Conservation (phyloP, 2,113 vertebrate species). For the Gnathonemus longibarbis region DNA sequence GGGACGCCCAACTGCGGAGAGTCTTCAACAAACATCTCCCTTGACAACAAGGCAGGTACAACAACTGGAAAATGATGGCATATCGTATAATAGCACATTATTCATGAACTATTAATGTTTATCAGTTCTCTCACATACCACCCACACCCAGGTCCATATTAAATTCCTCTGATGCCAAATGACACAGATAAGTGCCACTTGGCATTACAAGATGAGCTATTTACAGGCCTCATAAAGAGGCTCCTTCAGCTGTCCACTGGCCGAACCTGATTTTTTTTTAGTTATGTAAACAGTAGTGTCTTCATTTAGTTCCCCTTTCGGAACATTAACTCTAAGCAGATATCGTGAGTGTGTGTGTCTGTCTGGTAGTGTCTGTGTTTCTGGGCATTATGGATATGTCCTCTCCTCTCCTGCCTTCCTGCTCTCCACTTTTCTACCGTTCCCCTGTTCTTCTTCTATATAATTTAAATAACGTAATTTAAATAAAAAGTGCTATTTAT, state of each 20-base stretch:
- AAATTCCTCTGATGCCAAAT: conserved; percentile 16
- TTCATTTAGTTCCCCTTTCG: not conserved
- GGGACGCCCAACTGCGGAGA: not conserved
- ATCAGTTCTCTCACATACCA: not conserved
- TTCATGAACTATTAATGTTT: not conserved
- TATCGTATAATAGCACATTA: not conserved
- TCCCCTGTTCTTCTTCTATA: not conserved
- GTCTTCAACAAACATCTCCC: not conserved
- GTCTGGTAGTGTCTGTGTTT: not conserved
- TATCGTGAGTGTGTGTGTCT: not conserved
- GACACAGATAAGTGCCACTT: conserved; percentile 11
- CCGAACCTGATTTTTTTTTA: not conserved
- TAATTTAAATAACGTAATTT: too few relatives aligned
- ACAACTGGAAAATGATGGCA: not conserved
- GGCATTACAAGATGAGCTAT: not conserved
- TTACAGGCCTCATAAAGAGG: not conserved
- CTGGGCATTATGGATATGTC: not conserved
- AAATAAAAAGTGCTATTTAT: too few relatives aligned
- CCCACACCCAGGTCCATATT: not conserved
- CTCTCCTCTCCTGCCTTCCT: not conserved
- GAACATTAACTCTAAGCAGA: not conserved
- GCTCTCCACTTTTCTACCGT: not conserved
- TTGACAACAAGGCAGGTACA: not conserved
- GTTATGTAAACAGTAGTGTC: not conserved
- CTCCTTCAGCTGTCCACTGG: not conserved